phyloP scores from a whole-genome alignment of 1,140 invertebrate species.

The Araneus ventricosus region DNA sequence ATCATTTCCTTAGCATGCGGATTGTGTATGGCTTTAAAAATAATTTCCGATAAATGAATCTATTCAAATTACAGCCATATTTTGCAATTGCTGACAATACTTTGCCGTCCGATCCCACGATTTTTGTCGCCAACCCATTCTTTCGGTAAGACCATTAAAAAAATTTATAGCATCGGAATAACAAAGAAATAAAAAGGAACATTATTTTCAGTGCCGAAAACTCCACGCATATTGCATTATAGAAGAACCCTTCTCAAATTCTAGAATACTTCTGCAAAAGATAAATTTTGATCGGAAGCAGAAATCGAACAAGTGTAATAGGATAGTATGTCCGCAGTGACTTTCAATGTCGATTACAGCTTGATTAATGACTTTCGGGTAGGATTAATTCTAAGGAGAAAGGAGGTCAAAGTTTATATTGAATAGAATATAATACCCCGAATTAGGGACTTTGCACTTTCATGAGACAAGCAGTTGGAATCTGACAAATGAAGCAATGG shows the following conservation, averaged over 20 bases:
- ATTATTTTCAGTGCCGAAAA: background rate
- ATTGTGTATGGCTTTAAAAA: too few relatives aligned
- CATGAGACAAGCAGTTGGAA: slow-evolving; percentile 51
- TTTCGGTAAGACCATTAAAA: background rate
- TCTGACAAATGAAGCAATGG: slow-evolving; percentile 33
- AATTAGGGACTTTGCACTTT: slow-evolving; percentile 54
- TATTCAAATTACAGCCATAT: too few relatives aligned
- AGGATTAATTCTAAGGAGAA: slow-evolving; percentile 57
- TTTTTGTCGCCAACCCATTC: too few relatives aligned
- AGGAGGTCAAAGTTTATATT: slow-evolving; percentile 53
- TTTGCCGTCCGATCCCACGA: too few relatives aligned
- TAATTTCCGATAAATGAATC: too few relatives aligned
- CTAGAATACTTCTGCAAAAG: background rate
- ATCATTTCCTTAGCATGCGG: too few relatives aligned
- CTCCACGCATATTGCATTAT: background rate
- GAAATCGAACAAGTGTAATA: slow-evolving; percentile 40
- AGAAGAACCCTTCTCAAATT: background rate
- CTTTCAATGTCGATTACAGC: slow-evolving; percentile 33
- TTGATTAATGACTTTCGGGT: slow-evolving; percentile 51
- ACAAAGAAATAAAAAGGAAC: background rate
- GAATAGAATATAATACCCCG: slow-evolving; percentile 50
- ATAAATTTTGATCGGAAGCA: slow-evolving; percentile 26
- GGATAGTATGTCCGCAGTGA: slow-evolving; percentile 24
- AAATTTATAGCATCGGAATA: background rate
- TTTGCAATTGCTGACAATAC: too few relatives aligned